phyloP scores from a whole-genome alignment of 1,140 invertebrate species.

The Pseudomyrmex cubaensis region DNA sequence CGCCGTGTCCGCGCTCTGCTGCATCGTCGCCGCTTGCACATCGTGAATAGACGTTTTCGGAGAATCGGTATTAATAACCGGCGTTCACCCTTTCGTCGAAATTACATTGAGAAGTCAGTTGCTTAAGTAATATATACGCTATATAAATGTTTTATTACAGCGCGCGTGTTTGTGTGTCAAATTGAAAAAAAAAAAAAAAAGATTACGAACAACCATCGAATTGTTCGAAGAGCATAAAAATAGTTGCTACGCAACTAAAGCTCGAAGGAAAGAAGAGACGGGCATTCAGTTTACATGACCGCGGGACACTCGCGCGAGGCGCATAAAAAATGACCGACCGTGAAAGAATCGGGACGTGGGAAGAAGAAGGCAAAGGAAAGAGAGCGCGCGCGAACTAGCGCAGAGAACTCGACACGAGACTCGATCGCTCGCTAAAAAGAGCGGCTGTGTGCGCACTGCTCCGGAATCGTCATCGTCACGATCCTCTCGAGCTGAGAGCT shows the following conservation, averaged over 20 bases:
- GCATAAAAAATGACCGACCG: conserved; percentile 8
- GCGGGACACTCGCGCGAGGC: neutral
- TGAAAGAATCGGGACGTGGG: conserved; percentile 36
- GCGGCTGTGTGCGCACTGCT: neutral
- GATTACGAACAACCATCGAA: neutral
- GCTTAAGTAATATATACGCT: too few species aligned
- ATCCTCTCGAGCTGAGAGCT: conserved; percentile 25
- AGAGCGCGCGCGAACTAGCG: conserved; percentile 6
- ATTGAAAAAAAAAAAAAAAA: neutral
- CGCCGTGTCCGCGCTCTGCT: neutral
- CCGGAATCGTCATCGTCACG: conserved; percentile 24
- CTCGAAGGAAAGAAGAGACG: too few species aligned
- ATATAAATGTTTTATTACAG: neutral
- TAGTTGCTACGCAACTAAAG: too few species aligned
- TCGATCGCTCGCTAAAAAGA: conserved; percentile 25
- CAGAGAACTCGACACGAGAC: neutral
- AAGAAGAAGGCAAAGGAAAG: conserved; percentile 33
- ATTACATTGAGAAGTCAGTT: neutral
- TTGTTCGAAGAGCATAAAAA: too few species aligned
- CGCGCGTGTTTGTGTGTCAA: neutral
- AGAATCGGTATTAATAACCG: conserved; percentile 28
- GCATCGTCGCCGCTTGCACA: neutral
- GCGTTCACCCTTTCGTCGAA: neutral
- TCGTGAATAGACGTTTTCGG: conserved; percentile 7
- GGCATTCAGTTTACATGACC: neutral